Evolutionary conservation across 2,113 vertebrate genomes (phyloP).

Genomic region (Progne subis): DNA sequence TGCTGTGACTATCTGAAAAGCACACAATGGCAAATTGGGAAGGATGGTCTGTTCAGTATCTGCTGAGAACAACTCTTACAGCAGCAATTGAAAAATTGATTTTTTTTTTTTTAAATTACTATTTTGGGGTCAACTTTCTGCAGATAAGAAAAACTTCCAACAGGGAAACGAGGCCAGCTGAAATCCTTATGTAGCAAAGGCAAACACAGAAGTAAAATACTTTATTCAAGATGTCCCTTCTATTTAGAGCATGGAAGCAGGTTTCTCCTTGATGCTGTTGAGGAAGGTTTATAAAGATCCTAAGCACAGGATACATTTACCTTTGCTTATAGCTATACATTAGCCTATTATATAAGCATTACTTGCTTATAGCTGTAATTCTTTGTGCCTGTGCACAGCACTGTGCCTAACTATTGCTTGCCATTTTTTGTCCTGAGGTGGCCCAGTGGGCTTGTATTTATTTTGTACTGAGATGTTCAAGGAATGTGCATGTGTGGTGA

Average conservation of each 20-base stretch:
- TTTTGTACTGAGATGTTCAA: neutral
- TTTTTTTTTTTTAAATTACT: neutral
- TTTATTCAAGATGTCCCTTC: neutral
- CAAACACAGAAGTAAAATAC: neutral
- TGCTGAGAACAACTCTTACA: neutral
- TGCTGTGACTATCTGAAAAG: neutral
- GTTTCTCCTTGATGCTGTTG: neutral
- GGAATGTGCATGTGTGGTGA: neutral
- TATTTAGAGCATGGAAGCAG: neutral
- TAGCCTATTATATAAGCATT: neutral
- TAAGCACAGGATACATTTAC: neutral
- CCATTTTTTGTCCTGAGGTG: neutral
- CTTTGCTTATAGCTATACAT: neutral
- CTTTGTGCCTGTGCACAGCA: neutral
- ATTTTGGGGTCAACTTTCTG: constrained; percentile 7
- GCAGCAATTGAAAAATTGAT: neutral
- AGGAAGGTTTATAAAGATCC: neutral
- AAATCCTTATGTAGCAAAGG: neutral
- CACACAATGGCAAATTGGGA: neutral
- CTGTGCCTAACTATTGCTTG: neutral
- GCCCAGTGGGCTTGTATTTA: neutral
- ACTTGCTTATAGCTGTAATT: neutral
- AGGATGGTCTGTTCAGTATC: neutral
- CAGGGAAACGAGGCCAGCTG: neutral
- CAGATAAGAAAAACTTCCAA: neutral